Conservation (phyloP, 2,797 vertebrate species). For the Oreochromis grahami region DNA sequence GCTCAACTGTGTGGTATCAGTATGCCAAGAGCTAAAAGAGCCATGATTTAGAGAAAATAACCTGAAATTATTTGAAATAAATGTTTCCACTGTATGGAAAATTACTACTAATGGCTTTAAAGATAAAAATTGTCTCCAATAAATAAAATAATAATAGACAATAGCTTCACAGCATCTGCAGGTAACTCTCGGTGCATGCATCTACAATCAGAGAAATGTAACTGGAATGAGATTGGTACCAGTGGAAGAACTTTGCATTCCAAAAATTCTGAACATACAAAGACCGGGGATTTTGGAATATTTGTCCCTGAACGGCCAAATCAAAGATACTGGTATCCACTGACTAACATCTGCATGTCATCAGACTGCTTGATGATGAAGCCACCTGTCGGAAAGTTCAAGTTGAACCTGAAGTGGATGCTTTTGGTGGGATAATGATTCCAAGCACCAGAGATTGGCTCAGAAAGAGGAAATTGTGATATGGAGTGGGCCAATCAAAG, state of each 20-base stretch:
- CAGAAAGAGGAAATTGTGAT: background rate
- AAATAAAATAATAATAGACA: background rate
- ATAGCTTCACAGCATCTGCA: background rate
- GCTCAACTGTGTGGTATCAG: background rate
- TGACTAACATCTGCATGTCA: background rate
- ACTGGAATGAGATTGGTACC: background rate
- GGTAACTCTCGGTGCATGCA: fast-evolving
- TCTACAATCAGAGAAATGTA: background rate
- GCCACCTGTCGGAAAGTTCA: background rate
- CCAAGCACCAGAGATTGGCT: background rate
- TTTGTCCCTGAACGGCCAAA: background rate
- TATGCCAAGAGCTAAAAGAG: background rate
- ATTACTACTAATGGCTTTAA: background rate
- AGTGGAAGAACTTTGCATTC: background rate
- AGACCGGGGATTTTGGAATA: fast-evolving
- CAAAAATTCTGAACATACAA: background rate
- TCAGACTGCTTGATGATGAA: background rate
- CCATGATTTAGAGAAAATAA: background rate
- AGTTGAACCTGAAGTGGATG: background rate
- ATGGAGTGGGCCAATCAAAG: background rate
- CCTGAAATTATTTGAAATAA: background rate
- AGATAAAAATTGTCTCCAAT: background rate
- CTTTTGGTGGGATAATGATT: background rate
- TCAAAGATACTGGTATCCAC: background rate
- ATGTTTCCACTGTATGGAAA: background rate